Percentiles rank a stretch among this genome's conserved stretches.
Evolutionary conservation across 2,113 vertebrate species (phyloP).

Genomic region (Anoplopoma fimbria): DNA sequence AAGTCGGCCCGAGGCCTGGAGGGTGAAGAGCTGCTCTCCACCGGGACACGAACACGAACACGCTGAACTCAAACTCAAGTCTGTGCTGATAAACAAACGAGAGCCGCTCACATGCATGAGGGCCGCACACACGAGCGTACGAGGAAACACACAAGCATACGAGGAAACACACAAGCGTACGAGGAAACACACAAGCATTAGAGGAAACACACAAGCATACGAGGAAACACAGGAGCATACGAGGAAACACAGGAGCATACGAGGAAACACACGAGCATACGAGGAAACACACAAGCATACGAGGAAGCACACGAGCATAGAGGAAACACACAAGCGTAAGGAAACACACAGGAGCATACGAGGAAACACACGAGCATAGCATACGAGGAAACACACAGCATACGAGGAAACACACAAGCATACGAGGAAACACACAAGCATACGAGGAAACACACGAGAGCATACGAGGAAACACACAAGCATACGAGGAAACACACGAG

Average conservation of each 20-base stretch:
- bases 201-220: too few species aligned
- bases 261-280: constrained; percentile 56
- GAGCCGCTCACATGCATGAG: constrained; percentile 47
- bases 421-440: too few species aligned
- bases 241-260: too few species aligned
- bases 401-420: too few species aligned
- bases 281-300: constrained; percentile 57
- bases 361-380: too few species aligned
- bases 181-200: constrained; percentile 56
- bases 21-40: constrained; percentile 35
- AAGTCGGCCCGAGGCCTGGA: constrained; percentile 48
- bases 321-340: too few species aligned
- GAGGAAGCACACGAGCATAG: constrained; percentile 53
- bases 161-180: too few species aligned
- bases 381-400: too few species aligned
- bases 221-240: constrained; percentile 57
- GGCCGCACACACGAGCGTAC: constrained; percentile 46
- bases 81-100: constrained; percentile 42
- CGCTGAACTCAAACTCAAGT: constrained; percentile 30
- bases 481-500: too few species aligned
- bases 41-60: constrained; percentile 47
- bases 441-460: too few species aligned
- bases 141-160: constrained; percentile 56
- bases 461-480: too few species aligned
- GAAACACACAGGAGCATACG: too few species aligned